Percentiles rank a stretch among this genome's conserved stretches.
These are phyloP conservation scores for Callipepla californica DNA, from an alignment of 2,113 vertebrate genomes.

Conservation along the genomic window DNA sequence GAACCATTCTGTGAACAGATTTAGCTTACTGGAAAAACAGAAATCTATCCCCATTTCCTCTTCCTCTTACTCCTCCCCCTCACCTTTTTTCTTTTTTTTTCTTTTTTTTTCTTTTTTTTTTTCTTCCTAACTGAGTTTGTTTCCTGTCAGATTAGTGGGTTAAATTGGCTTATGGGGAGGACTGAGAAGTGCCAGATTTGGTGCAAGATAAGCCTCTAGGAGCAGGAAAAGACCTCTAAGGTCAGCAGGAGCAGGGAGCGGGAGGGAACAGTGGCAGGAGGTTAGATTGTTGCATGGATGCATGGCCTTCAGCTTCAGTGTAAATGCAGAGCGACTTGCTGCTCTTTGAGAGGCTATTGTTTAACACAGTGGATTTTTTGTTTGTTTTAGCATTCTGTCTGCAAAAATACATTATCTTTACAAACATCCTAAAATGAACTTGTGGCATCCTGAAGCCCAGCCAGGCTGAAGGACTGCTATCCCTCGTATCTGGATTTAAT, in stretches of 20 bases:
- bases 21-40: conserved; percentile 51
- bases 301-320: neutral
- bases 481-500: conserved; percentile 46
- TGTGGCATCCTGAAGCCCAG: neutral
- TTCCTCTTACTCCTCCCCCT: conserved; percentile 15
- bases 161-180: conserved; percentile 28
- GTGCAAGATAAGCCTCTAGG: conserved; percentile 35
- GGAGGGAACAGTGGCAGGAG: neutral
- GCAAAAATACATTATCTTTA: neutral
- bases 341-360: neutral
- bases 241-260: neutral
- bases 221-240: conserved; percentile 39
- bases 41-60: conserved; percentile 60
- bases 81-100: neutral
- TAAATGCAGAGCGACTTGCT: neutral
- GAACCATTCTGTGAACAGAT: conserved; percentile 14
- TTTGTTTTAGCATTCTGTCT: neutral
- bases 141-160: conserved; percentile 68
- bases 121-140: conserved; percentile 43
- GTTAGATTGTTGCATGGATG: neutral
- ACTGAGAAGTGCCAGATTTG: conserved; percentile 46
- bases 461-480: neutral
- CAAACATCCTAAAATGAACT: neutral
- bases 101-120: neutral
- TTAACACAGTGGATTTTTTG: neutral